Evolutionary conservation across 2,113 vertebrate genomes (phyloP).

Genomic region (Eurypyga helias): DNA sequence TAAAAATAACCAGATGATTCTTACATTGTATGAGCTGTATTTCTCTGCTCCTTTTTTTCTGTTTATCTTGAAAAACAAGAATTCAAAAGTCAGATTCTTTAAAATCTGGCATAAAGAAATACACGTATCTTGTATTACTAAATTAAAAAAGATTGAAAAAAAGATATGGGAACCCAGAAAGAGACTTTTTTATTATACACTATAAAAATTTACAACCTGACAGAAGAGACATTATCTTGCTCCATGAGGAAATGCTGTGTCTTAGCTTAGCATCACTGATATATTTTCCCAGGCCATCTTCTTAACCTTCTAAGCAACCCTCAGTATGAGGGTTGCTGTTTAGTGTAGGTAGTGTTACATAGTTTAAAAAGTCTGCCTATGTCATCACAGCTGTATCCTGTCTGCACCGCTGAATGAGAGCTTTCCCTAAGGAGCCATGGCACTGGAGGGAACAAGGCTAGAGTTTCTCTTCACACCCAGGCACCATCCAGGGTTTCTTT

Average conservation of each 20-base stretch:
- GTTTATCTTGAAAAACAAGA: not conserved
- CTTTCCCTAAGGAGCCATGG: not conserved
- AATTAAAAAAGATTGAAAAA: not conserved
- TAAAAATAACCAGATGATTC: not conserved
- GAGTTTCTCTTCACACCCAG: not conserved
- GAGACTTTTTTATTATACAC: not conserved
- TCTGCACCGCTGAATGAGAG: not conserved
- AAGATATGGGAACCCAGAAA: not conserved
- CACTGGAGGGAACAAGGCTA: not conserved
- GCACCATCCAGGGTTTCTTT: not conserved
- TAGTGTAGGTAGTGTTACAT: not conserved
- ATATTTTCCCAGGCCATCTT: not conserved
- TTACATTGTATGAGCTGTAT: not conserved
- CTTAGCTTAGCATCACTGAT: not conserved
- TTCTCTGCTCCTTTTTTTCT: not conserved
- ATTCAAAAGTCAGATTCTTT: not conserved
- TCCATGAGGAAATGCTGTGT: not conserved
- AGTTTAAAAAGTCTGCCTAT: not conserved
- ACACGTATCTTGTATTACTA: not conserved
- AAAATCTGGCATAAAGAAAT: not conserved
- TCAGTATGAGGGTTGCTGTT: not conserved
- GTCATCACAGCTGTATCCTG: not conserved
- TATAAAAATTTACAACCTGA: not conserved
- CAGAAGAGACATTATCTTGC: not conserved
- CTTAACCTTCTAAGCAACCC: not conserved